These are phyloP conservation scores for Sinodicranocentrus sp. DNA, from an alignment of 2,888 invertebrate genomes.

Conservation along the genomic window DNA sequence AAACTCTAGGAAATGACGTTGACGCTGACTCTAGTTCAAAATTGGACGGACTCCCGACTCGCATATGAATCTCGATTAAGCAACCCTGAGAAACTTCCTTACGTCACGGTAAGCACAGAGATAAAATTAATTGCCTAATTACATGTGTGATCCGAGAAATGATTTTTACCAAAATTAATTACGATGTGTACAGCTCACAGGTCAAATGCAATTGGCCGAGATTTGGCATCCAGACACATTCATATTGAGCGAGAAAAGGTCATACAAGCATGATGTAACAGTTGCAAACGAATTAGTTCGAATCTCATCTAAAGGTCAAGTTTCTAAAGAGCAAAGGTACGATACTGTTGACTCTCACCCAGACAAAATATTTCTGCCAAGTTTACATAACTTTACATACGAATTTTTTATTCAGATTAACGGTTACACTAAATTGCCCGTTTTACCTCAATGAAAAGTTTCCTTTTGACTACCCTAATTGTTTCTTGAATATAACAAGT, in stretches of 20 bases:
- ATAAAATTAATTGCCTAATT: neutral
- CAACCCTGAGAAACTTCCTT: neutral
- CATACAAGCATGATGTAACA: slow-evolving; percentile 29
- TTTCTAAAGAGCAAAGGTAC: slow-evolving; percentile 46
- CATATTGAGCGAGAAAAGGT: slow-evolving; percentile 44
- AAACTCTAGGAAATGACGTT: slow-evolving; percentile 52
- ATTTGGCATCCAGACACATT: slow-evolving; percentile 55
- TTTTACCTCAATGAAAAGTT: slow-evolving; percentile 11
- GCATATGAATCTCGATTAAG: slow-evolving; percentile 30
- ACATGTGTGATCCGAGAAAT: too few species aligned
- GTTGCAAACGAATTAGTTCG: slow-evolving; percentile 12
- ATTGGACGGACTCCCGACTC: slow-evolving; percentile 49
- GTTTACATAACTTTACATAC: neutral
- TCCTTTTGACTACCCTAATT: slow-evolving; percentile 26
- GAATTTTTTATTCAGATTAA: slow-evolving; percentile 19
- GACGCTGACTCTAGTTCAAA: slow-evolving; percentile 36
- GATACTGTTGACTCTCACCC: too few species aligned
- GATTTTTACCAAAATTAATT: neutral
- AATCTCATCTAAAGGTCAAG: slow-evolving; percentile 21
- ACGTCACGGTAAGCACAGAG: slow-evolving; percentile 32
- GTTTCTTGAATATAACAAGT: slow-evolving; percentile 14
- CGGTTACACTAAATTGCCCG: slow-evolving; percentile 18
- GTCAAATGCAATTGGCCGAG: slow-evolving; percentile 21
- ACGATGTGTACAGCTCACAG: slow-evolving; percentile 16
- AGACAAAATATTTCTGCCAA: too few species aligned